Conservation (phyloP, 2,797 vertebrate species). For the Tauraco hartlaubi region DNA sequence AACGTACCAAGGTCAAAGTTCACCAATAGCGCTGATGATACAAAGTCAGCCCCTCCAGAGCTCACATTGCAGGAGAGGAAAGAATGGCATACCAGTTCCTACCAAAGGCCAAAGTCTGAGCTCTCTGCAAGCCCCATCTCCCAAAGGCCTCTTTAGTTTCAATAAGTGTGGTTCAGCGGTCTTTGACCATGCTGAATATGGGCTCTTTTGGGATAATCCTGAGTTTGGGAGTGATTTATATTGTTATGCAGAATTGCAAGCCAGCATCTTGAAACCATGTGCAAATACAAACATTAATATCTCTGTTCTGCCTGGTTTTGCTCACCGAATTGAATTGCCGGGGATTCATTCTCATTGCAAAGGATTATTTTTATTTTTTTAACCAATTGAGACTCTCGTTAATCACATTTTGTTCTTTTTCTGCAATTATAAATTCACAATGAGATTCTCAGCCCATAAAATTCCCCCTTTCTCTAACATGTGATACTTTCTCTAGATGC, state of each 20-base stretch:
- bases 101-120: not conserved
- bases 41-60: not conserved
- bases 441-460: conserved; percentile 17
- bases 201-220: not conserved
- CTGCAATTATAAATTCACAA: conserved; percentile 38
- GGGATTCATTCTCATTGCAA: not conserved
- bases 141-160: conserved; percentile 46
- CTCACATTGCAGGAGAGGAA: not conserved
- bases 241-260: not conserved
- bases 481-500: conserved; percentile 2
- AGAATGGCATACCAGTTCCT: conserved; percentile 19
- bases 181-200: not conserved
- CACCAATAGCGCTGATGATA: not conserved
- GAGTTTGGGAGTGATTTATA: conserved; percentile 15
- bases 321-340: not conserved
- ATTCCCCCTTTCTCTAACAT: not conserved
- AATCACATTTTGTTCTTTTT: conserved; percentile 33
- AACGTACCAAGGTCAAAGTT: not conserved
- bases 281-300: not conserved
- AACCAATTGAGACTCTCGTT: not conserved
- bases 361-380: not conserved
- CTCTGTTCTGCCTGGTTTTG: not conserved
- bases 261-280: conserved; percentile 58
- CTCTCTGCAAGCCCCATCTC: conserved; percentile 8
- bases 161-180: not conserved